Evolutionary conservation across 1,140 invertebrate species (phyloP).

Genomic region (Holotrichia oblita): DNA sequence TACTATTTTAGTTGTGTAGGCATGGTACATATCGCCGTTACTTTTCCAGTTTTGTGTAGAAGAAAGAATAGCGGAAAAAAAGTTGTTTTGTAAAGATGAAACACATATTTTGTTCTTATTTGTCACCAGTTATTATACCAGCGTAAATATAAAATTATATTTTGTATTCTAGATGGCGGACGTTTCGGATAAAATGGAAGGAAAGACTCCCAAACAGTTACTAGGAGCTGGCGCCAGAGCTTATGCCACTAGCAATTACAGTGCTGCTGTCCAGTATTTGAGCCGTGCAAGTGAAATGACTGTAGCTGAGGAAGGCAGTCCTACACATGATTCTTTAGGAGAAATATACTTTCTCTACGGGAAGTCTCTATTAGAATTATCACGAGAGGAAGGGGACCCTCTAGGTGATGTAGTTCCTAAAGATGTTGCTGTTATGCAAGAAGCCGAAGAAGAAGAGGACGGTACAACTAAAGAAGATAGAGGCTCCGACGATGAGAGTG

Average conservation of each 20-base stretch:
- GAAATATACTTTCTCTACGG: slow-evolving; percentile 77
- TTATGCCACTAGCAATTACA: slow-evolving; percentile 82
- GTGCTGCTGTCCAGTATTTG: slow-evolving; percentile 77
- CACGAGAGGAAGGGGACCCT: slow-evolving; percentile 82
- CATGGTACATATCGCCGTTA: no score
- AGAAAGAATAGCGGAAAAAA: no score
- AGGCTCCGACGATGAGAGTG: slow-evolving; percentile 60
- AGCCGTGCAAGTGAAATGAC: slow-evolving; percentile 79
- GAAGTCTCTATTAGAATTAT: slow-evolving; percentile 81
- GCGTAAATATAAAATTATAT: not conserved
- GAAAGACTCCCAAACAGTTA: slow-evolving; percentile 64
- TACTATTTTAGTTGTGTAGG: no score
- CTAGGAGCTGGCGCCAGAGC: slow-evolving; percentile 79
- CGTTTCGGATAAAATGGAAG: slow-evolving; percentile 62
- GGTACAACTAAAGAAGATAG: slow-evolving; percentile 63
- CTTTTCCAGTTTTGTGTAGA: no score
- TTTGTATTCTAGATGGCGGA: slow-evolving; percentile 69
- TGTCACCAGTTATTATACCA: not conserved
- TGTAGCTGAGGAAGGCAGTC: slow-evolving; percentile 76
- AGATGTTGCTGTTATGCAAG: slow-evolving; percentile 61
- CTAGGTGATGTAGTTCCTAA: slow-evolving; percentile 77
- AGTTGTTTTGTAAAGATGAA: no score
- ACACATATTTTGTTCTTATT: no score
- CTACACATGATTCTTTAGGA: slow-evolving; percentile 76
- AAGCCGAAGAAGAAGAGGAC: slow-evolving; percentile 64